Evolutionary conservation across 2,113 vertebrate species (phyloP), one percentile per base, ranked within the genome.

Genomic region (Perca fluviatilis): DNA sequence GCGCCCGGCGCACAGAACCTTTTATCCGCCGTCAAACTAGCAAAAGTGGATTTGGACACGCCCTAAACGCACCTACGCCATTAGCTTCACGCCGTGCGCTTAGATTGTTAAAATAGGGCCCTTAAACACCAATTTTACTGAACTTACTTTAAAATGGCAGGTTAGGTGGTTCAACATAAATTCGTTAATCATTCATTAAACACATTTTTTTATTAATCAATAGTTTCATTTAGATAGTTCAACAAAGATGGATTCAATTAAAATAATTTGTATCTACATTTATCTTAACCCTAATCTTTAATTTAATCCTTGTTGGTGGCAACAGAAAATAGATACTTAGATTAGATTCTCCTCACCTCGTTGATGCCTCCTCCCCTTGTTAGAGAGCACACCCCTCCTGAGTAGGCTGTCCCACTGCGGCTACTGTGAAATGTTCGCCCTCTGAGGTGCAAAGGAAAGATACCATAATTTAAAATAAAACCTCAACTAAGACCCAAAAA

Each of bases 361-460:
- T 97, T 98, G 77, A 98, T 97, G 0, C 97, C 97, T 2, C 97
- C 96, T 2, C 96, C 96, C 36, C 93, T 94, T 49, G 95, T 72
- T 0, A 88, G 77, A 0, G 98, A 97, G 87, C 98, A 99, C 86
- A 99, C 95, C 40, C 97, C 97, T 84, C 97, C 97, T 13, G 97
- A 96, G 10, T 95, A 99, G 72, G 97, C 97, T 0, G 96, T 96
- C 63, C 97, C 97, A 0, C 97, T 99, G 88, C 97, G 97, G 89
- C 96, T 96, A 77, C 96, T 98, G 89, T 97, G 96, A 87, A 99
- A 99, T 0, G 96, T 98, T 25, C 95, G 96, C 30, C 97, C 97
- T 92, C 98, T 99, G 91, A 1, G 61, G 68, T 36, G 60, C 60
- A 87, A 33, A 79, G 54, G 40, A 56, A 71, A 66, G 50, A 27